Evolutionary conservation across 2,797 vertebrate genomes (phyloP).

Genomic region (Decapterus maruadsi): DNA sequence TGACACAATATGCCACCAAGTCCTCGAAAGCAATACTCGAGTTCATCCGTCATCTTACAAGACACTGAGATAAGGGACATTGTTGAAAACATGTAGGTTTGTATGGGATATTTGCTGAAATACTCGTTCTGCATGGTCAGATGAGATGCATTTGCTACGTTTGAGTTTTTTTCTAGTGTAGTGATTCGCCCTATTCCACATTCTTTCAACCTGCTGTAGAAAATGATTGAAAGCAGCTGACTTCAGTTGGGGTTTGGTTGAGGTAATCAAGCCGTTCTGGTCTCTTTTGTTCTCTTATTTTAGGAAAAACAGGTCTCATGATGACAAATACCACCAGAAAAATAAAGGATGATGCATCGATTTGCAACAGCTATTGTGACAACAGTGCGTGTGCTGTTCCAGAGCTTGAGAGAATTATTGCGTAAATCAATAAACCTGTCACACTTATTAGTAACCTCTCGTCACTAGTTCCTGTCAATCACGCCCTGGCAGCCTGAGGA

Average conservation of each 20-base stretch:
- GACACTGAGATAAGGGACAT: neutral
- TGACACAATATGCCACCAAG: neutral
- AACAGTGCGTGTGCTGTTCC: neutral
- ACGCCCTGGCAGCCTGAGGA: constrained; percentile 53
- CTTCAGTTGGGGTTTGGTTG: neutral
- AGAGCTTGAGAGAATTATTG: constrained; percentile 7
- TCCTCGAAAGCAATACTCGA: neutral
- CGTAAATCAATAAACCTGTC: constrained; percentile 52
- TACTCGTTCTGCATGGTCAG: no score
- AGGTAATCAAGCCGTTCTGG: neutral
- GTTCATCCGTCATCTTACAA: neutral
- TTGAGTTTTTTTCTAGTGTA: neutral
- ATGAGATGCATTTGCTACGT: neutral
- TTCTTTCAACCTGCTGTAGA: neutral
- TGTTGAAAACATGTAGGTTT: neutral
- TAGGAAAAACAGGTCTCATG: neutral
- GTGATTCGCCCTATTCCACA: neutral
- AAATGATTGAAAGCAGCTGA: neutral
- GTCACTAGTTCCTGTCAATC: constrained; percentile 72
- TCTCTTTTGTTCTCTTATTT: neutral
- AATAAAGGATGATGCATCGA: neutral
- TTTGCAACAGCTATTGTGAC: neutral
- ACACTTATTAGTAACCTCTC: constrained; percentile 47
- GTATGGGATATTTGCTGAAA: neutral
- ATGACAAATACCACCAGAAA: neutral